Conservation (phyloP, 2,888 invertebrate genomes). For the Himalopsyche japonica region DNA sequence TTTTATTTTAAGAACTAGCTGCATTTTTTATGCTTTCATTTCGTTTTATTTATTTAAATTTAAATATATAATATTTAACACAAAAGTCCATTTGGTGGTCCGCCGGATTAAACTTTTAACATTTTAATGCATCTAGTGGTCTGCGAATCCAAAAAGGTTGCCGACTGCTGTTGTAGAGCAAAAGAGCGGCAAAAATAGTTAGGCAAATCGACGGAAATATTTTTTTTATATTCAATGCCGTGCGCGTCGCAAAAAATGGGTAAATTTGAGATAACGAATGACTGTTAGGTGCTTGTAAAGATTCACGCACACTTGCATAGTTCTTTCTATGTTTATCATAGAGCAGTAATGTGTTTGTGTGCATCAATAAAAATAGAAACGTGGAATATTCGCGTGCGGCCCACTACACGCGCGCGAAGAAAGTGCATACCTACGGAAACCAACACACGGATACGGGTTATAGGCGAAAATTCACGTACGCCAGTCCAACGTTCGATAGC, state of each 20-base stretch:
- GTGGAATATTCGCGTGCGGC: constrained; percentile 2
- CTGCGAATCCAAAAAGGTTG: too few relatives aligned
- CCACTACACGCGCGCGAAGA: not conserved
- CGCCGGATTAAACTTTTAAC: too few relatives aligned
- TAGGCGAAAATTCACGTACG: constrained; percentile 23
- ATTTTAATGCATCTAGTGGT: too few relatives aligned
- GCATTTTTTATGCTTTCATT: too few relatives aligned
- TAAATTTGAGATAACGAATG: not conserved
- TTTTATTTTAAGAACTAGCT: too few relatives aligned
- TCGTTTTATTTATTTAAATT: too few relatives aligned
- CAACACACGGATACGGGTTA: not conserved
- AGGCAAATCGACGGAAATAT: not conserved
- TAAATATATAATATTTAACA: too few relatives aligned
- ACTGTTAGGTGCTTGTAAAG: not conserved
- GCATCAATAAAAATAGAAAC: constrained; percentile 10
- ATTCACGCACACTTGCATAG: not conserved
- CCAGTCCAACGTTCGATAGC: constrained; percentile 19
- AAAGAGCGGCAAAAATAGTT: too few relatives aligned
- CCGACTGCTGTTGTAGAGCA: too few relatives aligned
- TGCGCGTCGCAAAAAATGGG: not conserved
- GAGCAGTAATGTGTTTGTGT: not conserved
- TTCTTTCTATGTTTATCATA: not conserved
- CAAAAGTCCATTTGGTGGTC: too few relatives aligned
- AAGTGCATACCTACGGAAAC: constrained; percentile 4
- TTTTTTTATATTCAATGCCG: not conserved